Evolutionary conservation across 2,888 invertebrate species (phyloP), one percentile per base, ranked within the genome.

Genomic region (Synanthedon formicaeformis): DNA sequence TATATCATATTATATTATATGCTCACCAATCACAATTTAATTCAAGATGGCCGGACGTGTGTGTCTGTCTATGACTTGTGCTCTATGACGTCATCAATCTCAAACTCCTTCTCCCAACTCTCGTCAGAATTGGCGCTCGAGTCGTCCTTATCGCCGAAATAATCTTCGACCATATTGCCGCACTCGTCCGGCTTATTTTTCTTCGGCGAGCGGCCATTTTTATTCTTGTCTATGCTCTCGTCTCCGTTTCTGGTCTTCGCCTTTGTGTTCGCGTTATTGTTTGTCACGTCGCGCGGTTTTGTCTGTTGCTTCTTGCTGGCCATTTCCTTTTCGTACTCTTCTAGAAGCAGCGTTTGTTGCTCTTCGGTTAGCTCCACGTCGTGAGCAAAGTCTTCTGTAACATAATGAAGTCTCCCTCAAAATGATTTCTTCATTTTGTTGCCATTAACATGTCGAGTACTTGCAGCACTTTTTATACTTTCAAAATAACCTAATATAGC

Each of bases 341-440:
- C 90, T 64, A 92, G 75, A 53, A 92, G 81, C 63, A 91, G 78
- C 4, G 84, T 92, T 71, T 92, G 92, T 65, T 92, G 91, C 75
- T 92, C 92, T 75, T 92, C 92, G 4, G 92, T 90, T 53, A 93
- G 75, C 75, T 92, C 92, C 54, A 92, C 87, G 71, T 91, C 89
- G 61, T 87, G 78, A 48, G 90, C 88, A 78, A 92, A 91, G 71
- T 91, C 91, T 80, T 91, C 91, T 89, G 81, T 60, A 83, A 77
- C 69, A 34, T 34, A 34, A 10, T 34, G 23, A 23, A 23, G 5
- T 1, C 13, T 45, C 4, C 12, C 13, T 23, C 23, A 23, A 23
- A 23, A 23, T 23, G 4, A 23, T 23, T 23, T 23, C 23, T 23
- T 23, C 23, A 5, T 50, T 12, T 12, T 23, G 14, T 50, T 23